Conservation (phyloP, 2,797 vertebrate species). For the Oophaga sylvatica region DNA sequence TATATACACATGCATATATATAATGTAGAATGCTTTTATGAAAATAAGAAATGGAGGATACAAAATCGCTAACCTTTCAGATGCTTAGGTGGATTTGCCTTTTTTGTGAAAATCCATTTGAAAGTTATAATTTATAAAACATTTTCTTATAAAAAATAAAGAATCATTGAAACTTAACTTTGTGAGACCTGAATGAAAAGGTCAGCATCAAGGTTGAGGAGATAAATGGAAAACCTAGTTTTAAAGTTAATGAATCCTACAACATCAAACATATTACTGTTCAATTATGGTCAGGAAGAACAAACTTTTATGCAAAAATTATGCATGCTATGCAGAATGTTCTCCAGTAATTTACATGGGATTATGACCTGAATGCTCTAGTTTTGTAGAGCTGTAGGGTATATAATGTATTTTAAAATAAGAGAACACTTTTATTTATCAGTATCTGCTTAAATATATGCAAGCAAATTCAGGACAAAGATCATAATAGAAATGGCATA, state of each 20-base stretch:
- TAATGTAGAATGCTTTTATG: too few relatives aligned
- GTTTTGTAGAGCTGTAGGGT: not conserved
- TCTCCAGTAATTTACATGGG: constrained; percentile 21
- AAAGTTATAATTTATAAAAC: not conserved
- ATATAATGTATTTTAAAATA: not conserved
- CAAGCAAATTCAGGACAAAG: not conserved
- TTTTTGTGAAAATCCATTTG: not conserved
- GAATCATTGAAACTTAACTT: not conserved
- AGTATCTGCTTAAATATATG: not conserved
- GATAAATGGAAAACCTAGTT: constrained; percentile 21
- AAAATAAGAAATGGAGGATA: not conserved
- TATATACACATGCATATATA: too few relatives aligned
- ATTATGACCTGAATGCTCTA: constrained; percentile 12
- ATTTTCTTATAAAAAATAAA: not conserved
- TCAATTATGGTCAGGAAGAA: constrained; percentile 20
- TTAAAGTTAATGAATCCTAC: constrained; percentile 36
- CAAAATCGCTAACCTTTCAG: too few relatives aligned
- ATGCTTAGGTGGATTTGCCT: too few relatives aligned
- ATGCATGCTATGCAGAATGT: constrained; percentile 36
- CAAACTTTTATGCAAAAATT: constrained; percentile 32
- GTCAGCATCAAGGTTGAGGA: not conserved
- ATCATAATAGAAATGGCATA: not conserved
- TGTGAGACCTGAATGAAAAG: constrained; percentile 16
- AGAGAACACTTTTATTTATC: not conserved
- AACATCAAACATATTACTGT: constrained; percentile 28